Percentiles rank a stretch among this genome's conserved stretches.
phyloP scores from a whole-genome alignment of 1,140 invertebrate genomes.

The Lepeophtheirus salmonis region DNA sequence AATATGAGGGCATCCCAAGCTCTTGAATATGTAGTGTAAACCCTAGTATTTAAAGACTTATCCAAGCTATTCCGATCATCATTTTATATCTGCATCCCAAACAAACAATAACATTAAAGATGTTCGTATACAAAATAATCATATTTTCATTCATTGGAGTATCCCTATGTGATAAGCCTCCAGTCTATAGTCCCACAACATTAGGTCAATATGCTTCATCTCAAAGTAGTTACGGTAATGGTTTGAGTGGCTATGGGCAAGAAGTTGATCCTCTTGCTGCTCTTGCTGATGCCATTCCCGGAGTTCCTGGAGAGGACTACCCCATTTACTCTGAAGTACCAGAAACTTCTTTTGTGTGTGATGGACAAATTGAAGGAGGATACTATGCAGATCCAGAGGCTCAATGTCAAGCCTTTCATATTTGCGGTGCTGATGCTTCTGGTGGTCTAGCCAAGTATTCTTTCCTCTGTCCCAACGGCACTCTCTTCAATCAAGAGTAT shows the following conservation, averaged over 20 bases:
- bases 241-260: neutral
- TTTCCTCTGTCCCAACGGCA: slow-evolving; percentile 73
- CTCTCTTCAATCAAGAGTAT: slow-evolving; percentile 65
- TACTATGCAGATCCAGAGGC: slow-evolving; percentile 77
- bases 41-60: too few species aligned
- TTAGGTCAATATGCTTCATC: neutral
- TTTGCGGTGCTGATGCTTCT: slow-evolving; percentile 20
- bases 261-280: slow-evolving; percentile 2
- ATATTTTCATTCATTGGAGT: neutral
- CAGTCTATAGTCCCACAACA: neutral
- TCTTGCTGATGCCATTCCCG: slow-evolving; percentile 2
- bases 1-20: too few species aligned
- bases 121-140: too few species aligned
- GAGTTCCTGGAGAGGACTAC: slow-evolving; percentile 15
- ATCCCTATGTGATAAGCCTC: neutral
- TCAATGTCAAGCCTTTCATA: slow-evolving; percentile 77
- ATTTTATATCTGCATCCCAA: neutral
- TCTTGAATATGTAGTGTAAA: too few species aligned
- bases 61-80: too few species aligned
- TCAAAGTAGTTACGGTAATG: neutral
- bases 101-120: too few species aligned
- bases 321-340: slow-evolving; percentile 29
- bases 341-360: slow-evolving; percentile 58
- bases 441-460: slow-evolving; percentile 42
- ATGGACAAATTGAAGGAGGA: slow-evolving; percentile 62